Evolutionary conservation across 2,888 invertebrate species (phyloP).

Genomic region (Galeruca laticollis): DNA sequence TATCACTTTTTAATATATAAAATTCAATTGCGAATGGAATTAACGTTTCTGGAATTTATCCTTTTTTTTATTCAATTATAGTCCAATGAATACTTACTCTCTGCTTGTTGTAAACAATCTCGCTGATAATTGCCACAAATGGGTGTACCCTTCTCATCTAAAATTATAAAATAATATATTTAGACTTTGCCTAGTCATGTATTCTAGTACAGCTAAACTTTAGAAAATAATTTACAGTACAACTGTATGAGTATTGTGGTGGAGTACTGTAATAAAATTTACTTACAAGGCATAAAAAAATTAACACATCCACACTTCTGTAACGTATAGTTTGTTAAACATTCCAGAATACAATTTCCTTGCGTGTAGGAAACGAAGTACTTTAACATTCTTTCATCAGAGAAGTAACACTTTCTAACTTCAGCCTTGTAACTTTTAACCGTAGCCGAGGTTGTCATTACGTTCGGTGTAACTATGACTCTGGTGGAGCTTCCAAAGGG

Average conservation of each 20-base stretch:
- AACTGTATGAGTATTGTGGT: background rate
- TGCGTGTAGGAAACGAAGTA: constrained; percentile 78
- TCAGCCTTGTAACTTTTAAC: constrained; percentile 72
- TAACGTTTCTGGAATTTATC: too few relatives aligned
- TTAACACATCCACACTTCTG: constrained; percentile 62
- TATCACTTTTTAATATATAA: too few relatives aligned
- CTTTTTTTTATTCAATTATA: too few relatives aligned
- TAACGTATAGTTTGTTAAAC: constrained; percentile 74
- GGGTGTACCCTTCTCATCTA: background rate
- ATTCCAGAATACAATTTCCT: constrained; percentile 78
- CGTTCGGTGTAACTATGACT: constrained; percentile 76
- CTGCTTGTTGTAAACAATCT: background rate
- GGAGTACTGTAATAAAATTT: background rate
- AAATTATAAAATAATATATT: constrained; percentile 8
- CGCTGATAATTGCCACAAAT: background rate
- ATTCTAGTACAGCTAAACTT: background rate
- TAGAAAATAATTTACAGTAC: background rate
- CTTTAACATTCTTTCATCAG: constrained; percentile 72
- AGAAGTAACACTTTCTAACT: constrained; percentile 76
- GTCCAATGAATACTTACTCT: background rate
- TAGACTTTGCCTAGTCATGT: background rate
- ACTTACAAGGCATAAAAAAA: constrained; percentile 73
- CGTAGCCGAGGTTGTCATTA: constrained; percentile 77
- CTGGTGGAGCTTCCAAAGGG: constrained; percentile 76
- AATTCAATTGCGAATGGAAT: too few relatives aligned